Conservation (phyloP, 1,140 invertebrate genomes). For the Leptinotarsa lineolata region DNA sequence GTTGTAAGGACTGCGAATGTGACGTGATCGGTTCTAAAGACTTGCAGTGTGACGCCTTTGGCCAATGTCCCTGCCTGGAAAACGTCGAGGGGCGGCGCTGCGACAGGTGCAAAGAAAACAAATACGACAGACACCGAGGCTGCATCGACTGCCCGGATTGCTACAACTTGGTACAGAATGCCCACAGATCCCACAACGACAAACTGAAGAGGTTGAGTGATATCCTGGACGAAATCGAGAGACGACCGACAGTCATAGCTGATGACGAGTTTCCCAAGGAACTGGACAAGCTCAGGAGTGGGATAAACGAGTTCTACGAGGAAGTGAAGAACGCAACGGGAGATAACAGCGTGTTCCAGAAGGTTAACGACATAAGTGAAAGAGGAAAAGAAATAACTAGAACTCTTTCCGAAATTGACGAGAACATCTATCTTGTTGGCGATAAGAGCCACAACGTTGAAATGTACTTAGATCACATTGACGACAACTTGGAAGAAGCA, state of each 20-base stretch:
- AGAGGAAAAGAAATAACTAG: slow-evolving; percentile 62
- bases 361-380: slow-evolving; percentile 63
- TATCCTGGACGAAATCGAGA: slow-evolving; percentile 52
- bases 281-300: slow-evolving; percentile 67
- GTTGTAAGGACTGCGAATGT: slow-evolving; percentile 86
- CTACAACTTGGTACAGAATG: slow-evolving; percentile 90
- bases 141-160: slow-evolving; percentile 90
- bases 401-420: slow-evolving; percentile 48
- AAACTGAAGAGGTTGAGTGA: slow-evolving; percentile 65
- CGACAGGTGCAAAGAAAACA: slow-evolving; percentile 93
- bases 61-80: slow-evolving; percentile 87
- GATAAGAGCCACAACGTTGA: slow-evolving; percentile 41
- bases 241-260: slow-evolving; percentile 67
- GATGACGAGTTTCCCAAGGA: slow-evolving; percentile 72
- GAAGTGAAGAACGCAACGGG: slow-evolving; percentile 48
- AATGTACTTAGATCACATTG: slow-evolving; percentile 43
- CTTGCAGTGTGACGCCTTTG: slow-evolving; percentile 79
- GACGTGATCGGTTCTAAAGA: slow-evolving; percentile 84
- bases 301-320: slow-evolving; percentile 62
- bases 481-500: slow-evolving; percentile 39
- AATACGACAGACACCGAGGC: slow-evolving; percentile 80
- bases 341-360: slow-evolving; percentile 61
- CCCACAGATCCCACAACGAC: slow-evolving; percentile 76
- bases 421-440: slow-evolving; percentile 44
- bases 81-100: slow-evolving; percentile 91